Conservation (phyloP, 2,797 vertebrate genomes). For the Cercopithecus neglectus region DNA sequence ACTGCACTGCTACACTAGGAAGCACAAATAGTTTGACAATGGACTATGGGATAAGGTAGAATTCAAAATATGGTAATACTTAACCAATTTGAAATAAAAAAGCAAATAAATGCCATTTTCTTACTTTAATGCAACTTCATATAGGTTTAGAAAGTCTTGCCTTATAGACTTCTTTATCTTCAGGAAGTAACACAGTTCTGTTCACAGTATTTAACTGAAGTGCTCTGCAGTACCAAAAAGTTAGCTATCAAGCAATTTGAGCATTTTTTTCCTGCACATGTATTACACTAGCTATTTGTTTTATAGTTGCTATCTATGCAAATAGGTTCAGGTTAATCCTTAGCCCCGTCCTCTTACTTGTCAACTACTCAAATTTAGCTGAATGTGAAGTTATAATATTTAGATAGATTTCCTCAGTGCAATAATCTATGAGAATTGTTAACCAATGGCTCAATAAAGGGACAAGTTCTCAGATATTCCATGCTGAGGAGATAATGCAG, state of each 20-base stretch:
- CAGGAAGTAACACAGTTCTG: neutral
- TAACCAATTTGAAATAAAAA: constrained; percentile 30
- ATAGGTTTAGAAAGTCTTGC: neutral
- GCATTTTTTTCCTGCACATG: neutral
- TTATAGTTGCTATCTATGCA: neutral
- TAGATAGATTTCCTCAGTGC: neutral
- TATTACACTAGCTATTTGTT: neutral
- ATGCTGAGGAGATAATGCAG: neutral
- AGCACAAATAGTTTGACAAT: neutral
- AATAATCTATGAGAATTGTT: neutral
- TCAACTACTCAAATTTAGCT: constrained; percentile 26
- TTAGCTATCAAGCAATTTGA: neutral
- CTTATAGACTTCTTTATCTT: neutral
- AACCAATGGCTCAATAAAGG: neutral
- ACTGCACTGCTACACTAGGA: neutral
- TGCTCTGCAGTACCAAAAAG: neutral
- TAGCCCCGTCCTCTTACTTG: neutral
- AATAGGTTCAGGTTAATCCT: constrained; percentile 9
- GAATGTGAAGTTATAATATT: neutral
- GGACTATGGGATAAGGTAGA: neutral
- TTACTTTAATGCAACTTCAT: constrained; percentile 2
- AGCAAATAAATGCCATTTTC: neutral
- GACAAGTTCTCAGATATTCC: neutral
- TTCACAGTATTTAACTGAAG: neutral
- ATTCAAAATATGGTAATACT: constrained; percentile 20